Conservation (phyloP, 2,888 invertebrate species). For the Philereme transversata region DNA sequence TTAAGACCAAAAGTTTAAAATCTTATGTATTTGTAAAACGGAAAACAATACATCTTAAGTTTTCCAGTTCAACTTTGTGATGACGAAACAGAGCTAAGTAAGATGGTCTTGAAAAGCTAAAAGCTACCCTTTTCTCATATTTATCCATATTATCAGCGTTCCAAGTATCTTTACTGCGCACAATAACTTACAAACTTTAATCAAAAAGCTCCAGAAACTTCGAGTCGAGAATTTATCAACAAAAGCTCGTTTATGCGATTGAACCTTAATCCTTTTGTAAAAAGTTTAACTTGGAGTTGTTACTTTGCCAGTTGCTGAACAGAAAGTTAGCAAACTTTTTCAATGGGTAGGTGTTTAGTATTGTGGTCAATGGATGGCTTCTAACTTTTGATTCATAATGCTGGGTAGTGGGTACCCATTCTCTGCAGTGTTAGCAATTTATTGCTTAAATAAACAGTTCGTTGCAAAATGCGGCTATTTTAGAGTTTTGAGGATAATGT, state of each 20-base stretch:
- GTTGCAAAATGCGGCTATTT: not conserved
- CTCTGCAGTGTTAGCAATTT: not conserved
- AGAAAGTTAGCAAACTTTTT: slow-evolving; percentile 29
- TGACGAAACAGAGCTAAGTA: too few relatives aligned
- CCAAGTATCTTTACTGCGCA: slow-evolving; percentile 1
- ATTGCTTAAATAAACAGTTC: not conserved
- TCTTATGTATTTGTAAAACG: too few relatives aligned
- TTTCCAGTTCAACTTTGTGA: too few relatives aligned
- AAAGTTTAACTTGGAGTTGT: slow-evolving; percentile 4
- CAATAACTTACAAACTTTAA: slow-evolving; percentile 18
- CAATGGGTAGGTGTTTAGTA: slow-evolving; percentile 27
- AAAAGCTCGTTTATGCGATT: slow-evolving; percentile 24
- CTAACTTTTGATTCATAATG: slow-evolving; percentile 13
- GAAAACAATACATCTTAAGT: too few relatives aligned
- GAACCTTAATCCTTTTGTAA: slow-evolving; percentile 22
- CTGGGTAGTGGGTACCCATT: not conserved
- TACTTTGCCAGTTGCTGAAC: slow-evolving; percentile 13
- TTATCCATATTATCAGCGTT: slow-evolving; percentile 10
- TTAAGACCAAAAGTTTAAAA: too few relatives aligned
- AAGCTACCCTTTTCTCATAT: slow-evolving; percentile 1
- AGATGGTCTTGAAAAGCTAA: not conserved
- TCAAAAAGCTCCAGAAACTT: slow-evolving; percentile 17
- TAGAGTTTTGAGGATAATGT: not conserved
- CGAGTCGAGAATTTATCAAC: slow-evolving; percentile 16
- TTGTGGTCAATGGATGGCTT: slow-evolving; percentile 28